Percentiles rank a stretch among this genome's conserved stretches.
Conservation (phyloP, 2,888 invertebrate genomes). For the Rotaria sp. region DNA sequence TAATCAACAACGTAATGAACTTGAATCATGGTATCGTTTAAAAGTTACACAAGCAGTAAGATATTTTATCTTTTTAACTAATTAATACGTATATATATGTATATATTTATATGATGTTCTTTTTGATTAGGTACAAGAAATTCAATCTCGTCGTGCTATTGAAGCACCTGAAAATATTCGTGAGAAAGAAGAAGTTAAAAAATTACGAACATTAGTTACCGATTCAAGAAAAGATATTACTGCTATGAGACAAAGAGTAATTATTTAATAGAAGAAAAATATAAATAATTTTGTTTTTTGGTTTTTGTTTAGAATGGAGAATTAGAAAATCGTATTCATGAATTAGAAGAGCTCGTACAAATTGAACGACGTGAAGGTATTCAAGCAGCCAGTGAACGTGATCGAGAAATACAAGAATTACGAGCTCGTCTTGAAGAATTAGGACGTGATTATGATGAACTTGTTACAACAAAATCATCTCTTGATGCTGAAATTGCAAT, state of each 20-base stretch:
- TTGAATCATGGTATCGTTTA: conserved; percentile 59
- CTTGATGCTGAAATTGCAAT: conserved; percentile 54
- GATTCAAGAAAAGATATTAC: conserved; percentile 37
- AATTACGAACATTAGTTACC: conserved; percentile 37
- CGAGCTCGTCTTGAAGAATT: conserved; percentile 53
- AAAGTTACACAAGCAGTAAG: conserved; percentile 27
- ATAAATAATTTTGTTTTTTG: background rate
- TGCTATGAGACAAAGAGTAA: conserved; percentile 27
- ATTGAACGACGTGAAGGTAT: conserved; percentile 56
- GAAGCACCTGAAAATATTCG: conserved; percentile 34
- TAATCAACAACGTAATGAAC: conserved; percentile 55
- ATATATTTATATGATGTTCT: no score
- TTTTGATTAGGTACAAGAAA: conserved; percentile 34
- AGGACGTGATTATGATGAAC: conserved; percentile 51
- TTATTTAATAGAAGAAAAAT: background rate
- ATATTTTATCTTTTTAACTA: background rate
- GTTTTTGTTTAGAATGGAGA: conserved; percentile 48
- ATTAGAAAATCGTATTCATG: conserved; percentile 57
- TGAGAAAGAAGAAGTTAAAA: conserved; percentile 36
- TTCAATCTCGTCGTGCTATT: conserved; percentile 33
- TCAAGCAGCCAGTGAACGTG: conserved; percentile 50
- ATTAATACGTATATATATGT: no score
- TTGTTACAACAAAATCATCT: conserved; percentile 52
- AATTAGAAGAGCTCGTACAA: conserved; percentile 56
- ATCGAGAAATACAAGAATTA: conserved; percentile 52